Percentiles rank a stretch among this genome's conserved stretches.
Conservation (phyloP, 2,797 vertebrate species). For the Falco rusticolus region DNA sequence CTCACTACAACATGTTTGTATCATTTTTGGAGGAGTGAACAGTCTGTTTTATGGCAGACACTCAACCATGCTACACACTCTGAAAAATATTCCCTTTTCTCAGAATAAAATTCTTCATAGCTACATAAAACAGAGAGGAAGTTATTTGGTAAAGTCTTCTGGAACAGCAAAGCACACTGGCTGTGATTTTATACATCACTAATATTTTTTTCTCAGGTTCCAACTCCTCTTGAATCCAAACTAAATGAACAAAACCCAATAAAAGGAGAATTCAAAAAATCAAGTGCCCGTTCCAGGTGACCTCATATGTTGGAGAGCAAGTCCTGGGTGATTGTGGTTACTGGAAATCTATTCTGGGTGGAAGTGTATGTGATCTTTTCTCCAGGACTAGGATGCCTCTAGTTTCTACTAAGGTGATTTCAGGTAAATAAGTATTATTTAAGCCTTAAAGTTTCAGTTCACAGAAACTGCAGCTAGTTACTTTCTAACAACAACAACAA, state of each 20-base stretch:
- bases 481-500: background rate
- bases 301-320: slow-evolving; percentile 45
- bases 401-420: background rate
- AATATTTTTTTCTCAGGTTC: background rate
- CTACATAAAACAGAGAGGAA: slow-evolving; percentile 16
- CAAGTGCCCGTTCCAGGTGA: slow-evolving; percentile 47
- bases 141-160: background rate
- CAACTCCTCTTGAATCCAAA: slow-evolving; percentile 8
- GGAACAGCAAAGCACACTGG: background rate
- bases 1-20: slow-evolving; percentile 29
- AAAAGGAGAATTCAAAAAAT: slow-evolving; percentile 45
- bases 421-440: slow-evolving; percentile 8
- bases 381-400: background rate
- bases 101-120: slow-evolving; percentile 24
- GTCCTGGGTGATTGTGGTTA: slow-evolving; percentile 39
- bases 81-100: slow-evolving; percentile 47
- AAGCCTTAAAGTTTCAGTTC: background rate
- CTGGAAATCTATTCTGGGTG: slow-evolving; percentile 42
- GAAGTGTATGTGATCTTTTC: background rate
- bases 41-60: slow-evolving; percentile 32
- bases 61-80: background rate
- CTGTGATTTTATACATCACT: background rate
- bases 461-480: background rate
- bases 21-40: slow-evolving; percentile 7
- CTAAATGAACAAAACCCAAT: slow-evolving; percentile 39